These are phyloP conservation scores for Rhizoglyphus robini DNA, from an alignment of 1,140 invertebrate genomes.

Conservation along the genomic window DNA sequence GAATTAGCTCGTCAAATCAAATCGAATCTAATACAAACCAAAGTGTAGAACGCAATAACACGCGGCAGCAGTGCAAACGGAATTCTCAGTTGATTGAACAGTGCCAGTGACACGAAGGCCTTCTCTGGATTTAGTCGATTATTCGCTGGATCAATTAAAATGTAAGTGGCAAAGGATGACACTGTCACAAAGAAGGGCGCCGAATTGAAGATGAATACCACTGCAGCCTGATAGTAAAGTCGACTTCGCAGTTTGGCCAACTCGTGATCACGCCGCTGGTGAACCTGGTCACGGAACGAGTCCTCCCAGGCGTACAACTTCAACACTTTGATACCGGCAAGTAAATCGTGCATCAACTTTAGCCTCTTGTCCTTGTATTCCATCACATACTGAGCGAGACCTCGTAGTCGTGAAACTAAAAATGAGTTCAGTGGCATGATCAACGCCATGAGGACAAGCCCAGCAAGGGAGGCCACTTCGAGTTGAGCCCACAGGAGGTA, in stretches of 20 bases:
- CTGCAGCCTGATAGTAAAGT: constrained; percentile 13
- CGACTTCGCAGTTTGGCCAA: constrained; percentile 14
- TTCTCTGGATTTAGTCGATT: constrained; percentile 37
- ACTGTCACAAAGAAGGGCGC: constrained; percentile 24
- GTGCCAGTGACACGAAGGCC: constrained; percentile 42
- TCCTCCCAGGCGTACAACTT: constrained; percentile 67
- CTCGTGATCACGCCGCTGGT: constrained; percentile 20
- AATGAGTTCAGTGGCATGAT: constrained; percentile 77
- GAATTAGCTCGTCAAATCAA: not conserved
- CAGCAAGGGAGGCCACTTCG: constrained; percentile 31
- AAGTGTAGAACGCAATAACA: constrained; percentile 31
- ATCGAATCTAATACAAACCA: constrained; percentile 19
- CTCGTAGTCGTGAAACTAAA: constrained; percentile 59
- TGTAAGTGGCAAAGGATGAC: constrained; percentile 23
- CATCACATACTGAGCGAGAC: constrained; percentile 37
- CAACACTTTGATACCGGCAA: constrained; percentile 43
- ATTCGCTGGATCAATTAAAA: constrained; percentile 22
- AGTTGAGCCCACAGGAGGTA: constrained; percentile 33
- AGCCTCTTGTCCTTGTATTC: constrained; percentile 36
- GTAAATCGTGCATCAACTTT: constrained; percentile 36
- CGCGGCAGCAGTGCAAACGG: constrained; percentile 39
- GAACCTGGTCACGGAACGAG: constrained; percentile 20
- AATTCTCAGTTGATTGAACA: constrained; percentile 43
- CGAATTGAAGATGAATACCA: constrained; percentile 23
- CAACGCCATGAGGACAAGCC: constrained; percentile 37